A percentile compares a stretch with the other conserved stretches of the same genome.
phyloP scores from a whole-genome alignment of 2,888 invertebrate species.

The Microctonus aethiopoides region DNA sequence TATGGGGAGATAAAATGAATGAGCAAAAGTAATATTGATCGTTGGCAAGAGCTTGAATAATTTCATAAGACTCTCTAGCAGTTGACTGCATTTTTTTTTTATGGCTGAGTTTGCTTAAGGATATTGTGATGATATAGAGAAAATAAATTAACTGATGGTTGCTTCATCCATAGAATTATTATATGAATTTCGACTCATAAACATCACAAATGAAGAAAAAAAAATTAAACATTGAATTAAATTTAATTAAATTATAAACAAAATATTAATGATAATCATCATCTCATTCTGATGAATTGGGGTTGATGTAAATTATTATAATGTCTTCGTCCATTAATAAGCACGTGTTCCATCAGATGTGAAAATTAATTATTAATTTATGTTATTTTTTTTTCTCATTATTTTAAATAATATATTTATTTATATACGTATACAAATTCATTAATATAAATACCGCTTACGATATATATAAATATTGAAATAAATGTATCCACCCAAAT shows the following conservation, averaged over 20 bases:
- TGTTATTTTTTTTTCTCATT: background rate
- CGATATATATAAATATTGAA: background rate
- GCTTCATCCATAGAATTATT: conserved; percentile 19
- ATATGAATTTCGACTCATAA: conserved; percentile 13
- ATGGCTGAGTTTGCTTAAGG: conserved; percentile 1
- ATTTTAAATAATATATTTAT: background rate
- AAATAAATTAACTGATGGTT: conserved; percentile 27
- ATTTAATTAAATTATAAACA: background rate
- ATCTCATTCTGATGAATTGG: background rate
- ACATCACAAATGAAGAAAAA: background rate
- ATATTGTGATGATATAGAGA: background rate
- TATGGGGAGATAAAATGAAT: background rate
- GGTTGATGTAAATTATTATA: conserved; percentile 19
- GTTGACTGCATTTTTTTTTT: conserved; percentile 4
- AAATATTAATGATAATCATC: conserved; percentile 13
- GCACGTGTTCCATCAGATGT: background rate
- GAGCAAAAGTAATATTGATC: background rate
- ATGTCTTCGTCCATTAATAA: conserved; percentile 27
- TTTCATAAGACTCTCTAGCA: background rate
- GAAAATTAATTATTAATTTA: background rate
- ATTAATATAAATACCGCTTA: conserved; percentile 5
- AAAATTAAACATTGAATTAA: too few species aligned
- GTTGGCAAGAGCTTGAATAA: background rate
- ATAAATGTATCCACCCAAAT: background rate
- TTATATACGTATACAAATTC: conserved; percentile 4